Evolutionary conservation across 1,140 invertebrate genomes (phyloP).

Genomic region (Magallana ariakensis): DNA sequence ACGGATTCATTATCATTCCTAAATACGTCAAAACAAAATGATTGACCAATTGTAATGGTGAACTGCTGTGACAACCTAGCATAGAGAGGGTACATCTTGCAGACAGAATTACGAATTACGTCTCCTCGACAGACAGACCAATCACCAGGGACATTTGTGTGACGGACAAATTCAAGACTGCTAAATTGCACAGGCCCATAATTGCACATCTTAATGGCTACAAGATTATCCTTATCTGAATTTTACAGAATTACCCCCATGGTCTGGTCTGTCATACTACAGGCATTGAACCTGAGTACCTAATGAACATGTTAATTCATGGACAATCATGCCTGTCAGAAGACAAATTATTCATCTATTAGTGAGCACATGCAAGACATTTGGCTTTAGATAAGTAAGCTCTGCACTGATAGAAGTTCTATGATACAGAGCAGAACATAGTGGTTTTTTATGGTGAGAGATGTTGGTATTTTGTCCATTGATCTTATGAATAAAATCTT

Average conservation of each 20-base stretch:
- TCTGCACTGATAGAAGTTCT: too few species aligned
- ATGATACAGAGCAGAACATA: too few species aligned
- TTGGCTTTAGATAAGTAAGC: too few species aligned
- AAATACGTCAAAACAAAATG: not conserved
- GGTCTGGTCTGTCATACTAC: not conserved
- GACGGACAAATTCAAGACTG: not conserved
- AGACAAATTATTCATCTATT: too few species aligned
- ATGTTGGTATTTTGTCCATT: too few species aligned
- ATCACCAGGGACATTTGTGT: not conserved
- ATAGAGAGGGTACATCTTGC: not conserved
- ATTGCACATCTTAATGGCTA: not conserved
- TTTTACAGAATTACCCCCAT: not conserved
- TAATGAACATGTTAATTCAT: not conserved
- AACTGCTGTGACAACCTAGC: not conserved
- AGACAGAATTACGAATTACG: not conserved
- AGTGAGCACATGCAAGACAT: too few species aligned
- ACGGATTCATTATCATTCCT: not conserved
- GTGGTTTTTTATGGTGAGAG: too few species aligned
- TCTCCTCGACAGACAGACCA: not conserved
- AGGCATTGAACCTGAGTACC: not conserved
- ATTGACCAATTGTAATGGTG: not conserved
- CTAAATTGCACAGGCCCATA: not conserved
- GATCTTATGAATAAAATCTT: too few species aligned
- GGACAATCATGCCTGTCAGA: not conserved
- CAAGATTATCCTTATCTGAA: not conserved